phyloP scores from a whole-genome alignment of 2,113 vertebrate genomes.

The Felis catus region DNA sequence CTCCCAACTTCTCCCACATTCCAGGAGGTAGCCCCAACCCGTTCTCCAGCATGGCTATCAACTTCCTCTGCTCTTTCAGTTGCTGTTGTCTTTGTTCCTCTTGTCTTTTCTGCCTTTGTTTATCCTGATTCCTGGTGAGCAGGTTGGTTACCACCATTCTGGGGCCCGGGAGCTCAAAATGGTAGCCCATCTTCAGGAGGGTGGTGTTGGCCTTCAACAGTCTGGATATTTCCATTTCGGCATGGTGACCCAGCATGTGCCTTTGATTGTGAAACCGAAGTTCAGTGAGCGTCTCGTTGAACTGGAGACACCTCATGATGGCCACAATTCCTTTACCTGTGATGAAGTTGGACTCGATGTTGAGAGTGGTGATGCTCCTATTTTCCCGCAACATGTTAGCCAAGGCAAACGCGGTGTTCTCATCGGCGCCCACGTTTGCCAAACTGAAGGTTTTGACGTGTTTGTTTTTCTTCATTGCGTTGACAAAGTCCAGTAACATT shows the following conservation, averaged over 20 bases:
- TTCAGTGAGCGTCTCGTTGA: slow-evolving; percentile 95
- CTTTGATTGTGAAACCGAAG: slow-evolving; percentile 99
- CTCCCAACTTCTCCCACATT: slow-evolving; percentile 92
- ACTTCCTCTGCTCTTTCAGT: slow-evolving; percentile 89
- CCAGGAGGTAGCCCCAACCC: slow-evolving; percentile 92
- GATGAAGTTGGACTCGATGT: slow-evolving; percentile 96
- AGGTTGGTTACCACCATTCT: slow-evolving; percentile 98
- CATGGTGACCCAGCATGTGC: slow-evolving; percentile 97
- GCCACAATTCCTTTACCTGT: slow-evolving; percentile 96
- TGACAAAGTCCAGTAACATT: slow-evolving; percentile 95
- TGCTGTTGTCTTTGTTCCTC: slow-evolving; percentile 93
- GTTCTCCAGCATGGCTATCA: slow-evolving; percentile 91
- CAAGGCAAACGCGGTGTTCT: slow-evolving; percentile 90
- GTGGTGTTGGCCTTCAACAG: slow-evolving; percentile 96
- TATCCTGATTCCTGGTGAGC: slow-evolving; percentile 95
- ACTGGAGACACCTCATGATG: slow-evolving; percentile 97
- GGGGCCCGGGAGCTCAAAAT: slow-evolving; percentile 96
- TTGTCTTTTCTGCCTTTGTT: slow-evolving; percentile 93
- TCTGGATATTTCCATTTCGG: slow-evolving; percentile 96
- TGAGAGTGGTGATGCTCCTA: slow-evolving; percentile 93
- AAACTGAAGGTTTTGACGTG: slow-evolving; percentile 93
- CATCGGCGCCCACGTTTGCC: slow-evolving; percentile 95
- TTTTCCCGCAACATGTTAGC: slow-evolving; percentile 98
- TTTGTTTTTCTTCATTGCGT: slow-evolving; percentile 95
- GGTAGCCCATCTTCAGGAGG: slow-evolving; percentile 97